Evolutionary conservation across 2,113 vertebrate species (phyloP), one percentile per base, ranked within the genome.

Genomic region (Muntiacus muntjak): DNA sequence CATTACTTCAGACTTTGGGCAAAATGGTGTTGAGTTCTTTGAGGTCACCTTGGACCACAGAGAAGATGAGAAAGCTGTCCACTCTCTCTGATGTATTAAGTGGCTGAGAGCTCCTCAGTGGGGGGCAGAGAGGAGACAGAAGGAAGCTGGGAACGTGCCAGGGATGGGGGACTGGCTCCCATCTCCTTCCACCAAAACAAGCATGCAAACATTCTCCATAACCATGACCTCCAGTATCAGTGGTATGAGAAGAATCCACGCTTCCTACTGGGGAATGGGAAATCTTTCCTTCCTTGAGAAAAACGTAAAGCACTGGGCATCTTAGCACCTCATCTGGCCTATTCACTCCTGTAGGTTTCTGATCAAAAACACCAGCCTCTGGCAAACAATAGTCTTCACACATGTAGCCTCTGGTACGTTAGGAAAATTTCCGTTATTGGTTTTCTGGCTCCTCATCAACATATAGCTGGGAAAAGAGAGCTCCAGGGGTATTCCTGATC

Each of bases 381-480:
- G 16, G 33, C 23, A 52, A 96, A 91, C 55, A 78, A 33, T 3
- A 7, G 28, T 93, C 54, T 90, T 93, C 7, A 2, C 25, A 25
- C 15, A 36, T 17, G 4, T 33, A 30, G 30, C 23, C 64, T 74
- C 25, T 82, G 62, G 2, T 83, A 26, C 62, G 23, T 45, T 57
- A 79, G 26, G 7, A 94, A 78, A 94, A 33, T 86, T 64, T 50
- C 19, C 5, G 21, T 58, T 95, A 78, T 47, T 83, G 81, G 33
- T 55, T 74, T 52, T 95, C 52, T 92, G 76, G 83, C 89, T 64
- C 16, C n/a, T 94, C 54, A 26, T 36, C 76, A 89, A 87, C 79
- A 91, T 50, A 88, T 64, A 91, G 93, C 52, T 81, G 64, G 43
- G 47, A 89, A 97, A 97, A 57, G n/a, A 82, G 45, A 87, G 47